phyloP scores from a whole-genome alignment of 92 coral and sea anemone genomes.

The Epizoanthus fatuus region DNA sequence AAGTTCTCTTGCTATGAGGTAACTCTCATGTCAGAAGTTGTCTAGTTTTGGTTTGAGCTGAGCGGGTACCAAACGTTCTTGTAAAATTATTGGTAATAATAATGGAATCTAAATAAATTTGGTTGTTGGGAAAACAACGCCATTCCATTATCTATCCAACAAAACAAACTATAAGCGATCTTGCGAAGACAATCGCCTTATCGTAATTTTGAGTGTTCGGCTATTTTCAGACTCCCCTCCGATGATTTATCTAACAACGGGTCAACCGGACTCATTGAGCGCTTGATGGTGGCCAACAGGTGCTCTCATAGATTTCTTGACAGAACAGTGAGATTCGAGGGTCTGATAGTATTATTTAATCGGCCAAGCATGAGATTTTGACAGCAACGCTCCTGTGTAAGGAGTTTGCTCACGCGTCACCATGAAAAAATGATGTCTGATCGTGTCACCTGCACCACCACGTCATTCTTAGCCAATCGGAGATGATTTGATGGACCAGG shows the following conservation, averaged over 20 bases:
- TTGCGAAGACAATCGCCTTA: background rate
- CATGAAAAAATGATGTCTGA: conserved; percentile 59
- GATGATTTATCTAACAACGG: background rate
- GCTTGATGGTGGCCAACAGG: background rate
- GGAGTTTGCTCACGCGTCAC: conserved; percentile 57
- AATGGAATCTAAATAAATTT: conserved; percentile 20
- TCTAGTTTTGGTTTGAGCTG: conserved; percentile 9
- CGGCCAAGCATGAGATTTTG: conserved; percentile 50
- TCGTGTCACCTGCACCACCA: conserved; percentile 62
- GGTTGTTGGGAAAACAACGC: conserved; percentile 1
- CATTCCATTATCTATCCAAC: background rate
- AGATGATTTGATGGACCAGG: conserved; percentile 38
- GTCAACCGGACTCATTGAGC: conserved; percentile 31
- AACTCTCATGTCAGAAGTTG: conserved; percentile 2
- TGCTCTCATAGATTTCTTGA: background rate
- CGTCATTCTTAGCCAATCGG: conserved; percentile 69
- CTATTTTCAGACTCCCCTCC: background rate
- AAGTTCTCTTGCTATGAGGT: conserved; percentile 8
- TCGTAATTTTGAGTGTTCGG: background rate
- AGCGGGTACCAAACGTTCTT: conserved; percentile 45
- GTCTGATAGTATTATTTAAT: conserved; percentile 31
- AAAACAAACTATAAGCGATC: background rate
- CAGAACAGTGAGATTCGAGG: background rate
- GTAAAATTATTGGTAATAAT: conserved; percentile 16
- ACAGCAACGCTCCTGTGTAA: conserved; percentile 46